Evolutionary conservation across 2,888 invertebrate species (phyloP).

Genomic region (Imbricaverruca yamaguchii): DNA sequence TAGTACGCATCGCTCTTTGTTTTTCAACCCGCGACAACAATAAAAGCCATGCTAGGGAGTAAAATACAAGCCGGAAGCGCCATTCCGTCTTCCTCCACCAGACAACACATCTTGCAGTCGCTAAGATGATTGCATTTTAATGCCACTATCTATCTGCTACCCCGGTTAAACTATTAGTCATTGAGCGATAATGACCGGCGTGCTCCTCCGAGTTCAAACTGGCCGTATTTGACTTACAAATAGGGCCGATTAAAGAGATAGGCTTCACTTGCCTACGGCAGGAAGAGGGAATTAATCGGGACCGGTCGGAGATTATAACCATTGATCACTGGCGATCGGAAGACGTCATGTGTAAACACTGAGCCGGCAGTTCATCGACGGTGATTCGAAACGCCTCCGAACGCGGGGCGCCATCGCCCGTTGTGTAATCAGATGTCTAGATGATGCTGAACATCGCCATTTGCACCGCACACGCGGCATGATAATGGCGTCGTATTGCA

Average conservation of each 20-base stretch:
- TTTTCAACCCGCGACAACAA: too few species aligned
- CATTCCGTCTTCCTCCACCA: too few species aligned
- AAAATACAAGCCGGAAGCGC: too few species aligned
- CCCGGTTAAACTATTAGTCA: background rate
- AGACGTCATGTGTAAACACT: background rate
- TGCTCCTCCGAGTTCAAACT: background rate
- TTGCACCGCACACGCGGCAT: too few species aligned
- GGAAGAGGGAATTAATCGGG: background rate
- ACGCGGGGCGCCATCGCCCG: too few species aligned
- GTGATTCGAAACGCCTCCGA: too few species aligned
- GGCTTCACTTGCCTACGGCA: background rate
- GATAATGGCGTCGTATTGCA: too few species aligned
- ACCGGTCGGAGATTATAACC: background rate
- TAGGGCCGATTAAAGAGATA: constrained; percentile 11
- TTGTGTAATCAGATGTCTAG: too few species aligned
- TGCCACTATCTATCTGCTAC: background rate
- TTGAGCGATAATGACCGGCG: background rate
- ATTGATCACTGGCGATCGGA: background rate
- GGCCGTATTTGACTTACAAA: constrained; percentile 1
- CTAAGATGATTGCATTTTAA: background rate
- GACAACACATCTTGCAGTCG: too few species aligned
- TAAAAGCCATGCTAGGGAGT: too few species aligned
- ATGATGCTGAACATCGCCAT: too few species aligned
- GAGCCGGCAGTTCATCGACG: background rate
- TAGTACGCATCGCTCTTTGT: too few species aligned